Evolutionary conservation across 2,797 vertebrate genomes (phyloP).

Genomic region (Lemur catta): DNA sequence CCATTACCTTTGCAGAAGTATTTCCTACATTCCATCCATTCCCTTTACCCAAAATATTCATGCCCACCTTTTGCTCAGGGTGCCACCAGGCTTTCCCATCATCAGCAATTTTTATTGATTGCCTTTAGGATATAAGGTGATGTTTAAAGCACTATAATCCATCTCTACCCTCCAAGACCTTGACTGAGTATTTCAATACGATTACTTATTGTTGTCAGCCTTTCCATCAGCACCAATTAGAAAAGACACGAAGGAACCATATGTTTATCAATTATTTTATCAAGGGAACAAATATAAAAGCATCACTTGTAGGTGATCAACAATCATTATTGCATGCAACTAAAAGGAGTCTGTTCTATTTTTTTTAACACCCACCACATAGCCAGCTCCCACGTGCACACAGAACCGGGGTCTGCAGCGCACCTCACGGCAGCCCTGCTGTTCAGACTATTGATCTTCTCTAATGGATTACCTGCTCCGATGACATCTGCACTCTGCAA

Average conservation of each 20-base stretch:
- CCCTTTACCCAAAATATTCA: neutral
- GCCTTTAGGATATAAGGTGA: neutral
- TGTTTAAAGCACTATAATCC: neutral
- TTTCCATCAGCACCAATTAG: constrained; percentile 18
- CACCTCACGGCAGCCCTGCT: neutral
- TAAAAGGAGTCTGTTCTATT: neutral
- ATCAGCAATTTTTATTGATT: neutral
- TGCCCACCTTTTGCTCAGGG: neutral
- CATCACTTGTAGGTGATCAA: neutral
- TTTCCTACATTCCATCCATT: neutral
- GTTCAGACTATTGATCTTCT: neutral
- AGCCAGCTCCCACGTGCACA: neutral
- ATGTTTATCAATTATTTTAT: constrained; percentile 34
- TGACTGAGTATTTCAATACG: neutral
- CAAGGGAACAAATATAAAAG: constrained; percentile 10
- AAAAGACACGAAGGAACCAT: constrained; percentile 32
- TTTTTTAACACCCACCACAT: neutral
- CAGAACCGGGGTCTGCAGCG: neutral
- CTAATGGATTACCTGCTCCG: constrained; percentile 34
- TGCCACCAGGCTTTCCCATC: neutral
- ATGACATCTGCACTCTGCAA: neutral
- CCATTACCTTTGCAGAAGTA: neutral
- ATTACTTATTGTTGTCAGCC: neutral
- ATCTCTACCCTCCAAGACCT: constrained; percentile 5
- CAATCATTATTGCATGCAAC: neutral